Conservation (phyloP, 1,140 invertebrate genomes). For the Lethrus apterus region DNA sequence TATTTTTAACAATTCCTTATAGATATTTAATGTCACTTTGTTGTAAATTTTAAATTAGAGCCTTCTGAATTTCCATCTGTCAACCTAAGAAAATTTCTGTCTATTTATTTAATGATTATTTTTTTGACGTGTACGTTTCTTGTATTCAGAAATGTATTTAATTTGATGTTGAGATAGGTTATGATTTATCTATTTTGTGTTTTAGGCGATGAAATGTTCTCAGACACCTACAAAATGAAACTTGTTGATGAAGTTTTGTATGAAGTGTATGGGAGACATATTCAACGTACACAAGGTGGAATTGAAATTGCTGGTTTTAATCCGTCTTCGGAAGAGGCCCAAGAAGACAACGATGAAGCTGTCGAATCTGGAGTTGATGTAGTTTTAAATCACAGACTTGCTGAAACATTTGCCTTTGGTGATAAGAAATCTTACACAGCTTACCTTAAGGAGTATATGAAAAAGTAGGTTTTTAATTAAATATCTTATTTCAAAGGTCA, state of each 20-base stretch:
- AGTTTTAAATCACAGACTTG: conserved; percentile 84
- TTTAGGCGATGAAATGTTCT: conserved; percentile 95
- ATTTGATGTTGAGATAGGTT: too few relatives aligned
- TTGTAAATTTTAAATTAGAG: background rate
- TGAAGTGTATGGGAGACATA: conserved; percentile 86
- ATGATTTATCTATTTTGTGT: conserved; percentile 27
- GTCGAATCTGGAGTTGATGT: conserved; percentile 83
- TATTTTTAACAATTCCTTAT: too few relatives aligned
- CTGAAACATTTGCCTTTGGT: conserved; percentile 76
- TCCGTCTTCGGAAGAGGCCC: conserved; percentile 85
- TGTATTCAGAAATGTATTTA: conserved; percentile 12
- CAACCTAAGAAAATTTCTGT: too few relatives aligned
- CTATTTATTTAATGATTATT: too few relatives aligned
- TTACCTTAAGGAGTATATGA: conserved; percentile 96
- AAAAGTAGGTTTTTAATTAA: conserved; percentile 81
- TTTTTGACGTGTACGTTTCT: too few relatives aligned
- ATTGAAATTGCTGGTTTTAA: conserved; percentile 80
- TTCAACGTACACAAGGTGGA: conserved; percentile 69
- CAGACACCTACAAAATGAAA: conserved; percentile 93
- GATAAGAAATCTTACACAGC: conserved; percentile 86
- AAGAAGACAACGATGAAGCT: conserved; percentile 72
- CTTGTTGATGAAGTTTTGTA: conserved; percentile 89
- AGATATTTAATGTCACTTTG: too few relatives aligned
- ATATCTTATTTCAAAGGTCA: too few relatives aligned
- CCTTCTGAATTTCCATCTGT: background rate